Evolutionary conservation across 2,113 vertebrate species (phyloP).

Genomic region (Gymnarchus niloticus): DNA sequence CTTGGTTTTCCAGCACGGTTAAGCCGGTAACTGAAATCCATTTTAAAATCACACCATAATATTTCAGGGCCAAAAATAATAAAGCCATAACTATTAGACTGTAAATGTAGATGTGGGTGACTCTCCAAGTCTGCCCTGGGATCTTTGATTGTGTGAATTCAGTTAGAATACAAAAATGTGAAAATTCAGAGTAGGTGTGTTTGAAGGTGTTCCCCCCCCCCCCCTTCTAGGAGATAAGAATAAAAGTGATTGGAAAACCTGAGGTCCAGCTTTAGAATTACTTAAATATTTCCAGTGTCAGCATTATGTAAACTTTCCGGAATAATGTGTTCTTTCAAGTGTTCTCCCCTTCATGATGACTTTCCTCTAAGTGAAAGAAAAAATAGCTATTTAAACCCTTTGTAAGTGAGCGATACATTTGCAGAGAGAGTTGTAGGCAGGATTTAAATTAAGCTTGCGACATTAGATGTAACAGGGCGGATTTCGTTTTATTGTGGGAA

Average conservation of each 20-base stretch:
- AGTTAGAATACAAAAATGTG: constrained; percentile 30
- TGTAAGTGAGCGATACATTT: constrained; percentile 13
- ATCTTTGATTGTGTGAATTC: constrained; percentile 43
- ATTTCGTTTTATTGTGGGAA: constrained; percentile 6
- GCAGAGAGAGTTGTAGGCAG: constrained; percentile 2
- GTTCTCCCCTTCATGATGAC: constrained; percentile 50
- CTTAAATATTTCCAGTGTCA: constrained; percentile 56
- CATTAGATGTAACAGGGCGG: background rate
- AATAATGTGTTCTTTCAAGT: constrained; percentile 59
- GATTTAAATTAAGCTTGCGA: constrained; percentile 19
- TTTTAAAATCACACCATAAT: constrained; percentile 58
- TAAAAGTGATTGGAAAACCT: constrained; percentile 28
- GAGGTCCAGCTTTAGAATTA: constrained; percentile 39
- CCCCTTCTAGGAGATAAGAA: constrained; percentile 59
- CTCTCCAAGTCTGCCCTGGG: constrained; percentile 61
- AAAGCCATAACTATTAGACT: constrained; percentile 62
- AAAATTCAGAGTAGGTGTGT: constrained; percentile 29
- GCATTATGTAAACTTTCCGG: constrained; percentile 52
- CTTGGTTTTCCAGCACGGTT: constrained; percentile 59
- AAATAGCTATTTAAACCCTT: constrained; percentile 7
- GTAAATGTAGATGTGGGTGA: constrained; percentile 60
- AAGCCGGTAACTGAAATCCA: constrained; percentile 59
- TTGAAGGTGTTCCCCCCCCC: constrained; percentile 50
- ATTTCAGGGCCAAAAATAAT: constrained; percentile 60
- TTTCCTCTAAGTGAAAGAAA: constrained; percentile 53